Conservation (phyloP, 2,797 vertebrate species). For the Lemur catta region DNA sequence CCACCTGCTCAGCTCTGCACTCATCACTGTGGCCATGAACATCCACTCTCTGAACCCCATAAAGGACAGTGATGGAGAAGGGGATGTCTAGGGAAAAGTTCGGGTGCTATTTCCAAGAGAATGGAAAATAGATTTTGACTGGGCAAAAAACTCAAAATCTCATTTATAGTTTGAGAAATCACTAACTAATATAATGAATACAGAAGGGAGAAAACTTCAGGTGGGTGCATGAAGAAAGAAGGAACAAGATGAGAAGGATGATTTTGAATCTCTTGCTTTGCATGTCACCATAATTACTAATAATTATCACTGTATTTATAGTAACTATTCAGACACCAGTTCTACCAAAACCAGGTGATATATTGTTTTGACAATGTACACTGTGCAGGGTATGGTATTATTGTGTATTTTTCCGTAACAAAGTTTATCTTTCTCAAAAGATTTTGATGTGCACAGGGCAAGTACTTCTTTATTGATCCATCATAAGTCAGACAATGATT, state of each 20-base stretch:
- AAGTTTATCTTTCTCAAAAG: background rate
- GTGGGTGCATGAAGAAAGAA: background rate
- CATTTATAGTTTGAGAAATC: background rate
- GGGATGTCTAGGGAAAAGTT: background rate
- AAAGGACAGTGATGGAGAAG: background rate
- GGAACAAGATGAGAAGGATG: background rate
- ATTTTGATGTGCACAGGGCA: background rate
- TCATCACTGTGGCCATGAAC: background rate
- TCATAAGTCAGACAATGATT: background rate
- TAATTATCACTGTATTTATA: background rate
- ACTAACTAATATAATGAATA: background rate
- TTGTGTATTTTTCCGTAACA: background rate
- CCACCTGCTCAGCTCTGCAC: background rate
- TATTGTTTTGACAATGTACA: background rate
- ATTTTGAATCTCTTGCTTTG: background rate
- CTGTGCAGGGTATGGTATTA: background rate
- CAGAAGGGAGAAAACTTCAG: background rate
- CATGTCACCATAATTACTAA: background rate
- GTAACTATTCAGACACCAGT: background rate
- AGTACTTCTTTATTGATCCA: background rate
- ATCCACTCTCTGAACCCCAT: background rate
- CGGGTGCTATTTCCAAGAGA: background rate
- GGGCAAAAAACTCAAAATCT: background rate
- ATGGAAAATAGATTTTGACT: background rate
- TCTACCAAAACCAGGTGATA: background rate